Percentiles rank a stretch among this genome's conserved stretches.
Conservation (phyloP, 2,797 vertebrate genomes). For the Sebastes cheni region DNA sequence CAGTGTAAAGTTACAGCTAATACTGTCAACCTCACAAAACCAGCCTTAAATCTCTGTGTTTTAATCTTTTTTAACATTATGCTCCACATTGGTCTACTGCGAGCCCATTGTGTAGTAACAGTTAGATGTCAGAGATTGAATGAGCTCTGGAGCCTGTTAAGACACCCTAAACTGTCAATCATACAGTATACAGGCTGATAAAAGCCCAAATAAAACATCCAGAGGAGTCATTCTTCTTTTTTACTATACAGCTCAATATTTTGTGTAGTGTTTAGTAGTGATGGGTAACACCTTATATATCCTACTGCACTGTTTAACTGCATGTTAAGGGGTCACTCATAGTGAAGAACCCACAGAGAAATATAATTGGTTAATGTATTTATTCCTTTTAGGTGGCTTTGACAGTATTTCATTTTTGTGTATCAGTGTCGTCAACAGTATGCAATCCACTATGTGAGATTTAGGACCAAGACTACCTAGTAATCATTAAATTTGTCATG, state of each 20-base stretch:
- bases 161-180: not conserved
- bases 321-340: not conserved
- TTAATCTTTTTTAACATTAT: not conserved
- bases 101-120: not conserved
- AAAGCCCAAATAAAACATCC: conserved; percentile 13
- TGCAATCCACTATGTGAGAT: not conserved
- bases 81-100: not conserved
- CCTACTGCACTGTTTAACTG: not conserved
- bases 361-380: not conserved
- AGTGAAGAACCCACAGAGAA: not conserved
- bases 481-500: not conserved
- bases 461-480: not conserved
- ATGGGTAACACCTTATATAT: not conserved
- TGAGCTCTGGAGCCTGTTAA: not conserved
- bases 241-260: not conserved
- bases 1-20: not conserved
- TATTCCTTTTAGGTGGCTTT: not conserved
- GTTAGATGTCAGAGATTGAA: not conserved
- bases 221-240: not conserved
- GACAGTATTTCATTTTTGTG: not conserved
- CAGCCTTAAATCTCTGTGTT: not conserved
- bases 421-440: not conserved
- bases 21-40: not conserved
- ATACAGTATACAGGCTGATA: not conserved
- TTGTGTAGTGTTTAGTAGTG: not conserved